phyloP scores from a whole-genome alignment of 2,797 vertebrate species.

The Tokudaia tokunoshimensis region DNA sequence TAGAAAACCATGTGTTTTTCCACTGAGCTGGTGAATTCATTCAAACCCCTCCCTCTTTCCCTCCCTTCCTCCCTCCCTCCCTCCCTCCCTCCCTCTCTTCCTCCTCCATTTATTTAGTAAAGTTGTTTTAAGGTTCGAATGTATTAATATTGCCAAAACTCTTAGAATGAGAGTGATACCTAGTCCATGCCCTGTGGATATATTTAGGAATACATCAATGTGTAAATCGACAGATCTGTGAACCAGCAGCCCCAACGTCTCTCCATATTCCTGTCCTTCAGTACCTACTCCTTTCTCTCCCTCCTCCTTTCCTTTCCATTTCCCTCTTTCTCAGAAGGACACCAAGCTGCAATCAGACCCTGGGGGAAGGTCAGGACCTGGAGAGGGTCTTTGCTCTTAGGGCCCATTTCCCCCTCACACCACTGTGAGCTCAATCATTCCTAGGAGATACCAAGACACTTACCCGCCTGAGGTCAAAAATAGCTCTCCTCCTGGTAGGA shows the following conservation, averaged over 20 bases:
- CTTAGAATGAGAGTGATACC: not conserved
- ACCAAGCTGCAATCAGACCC: not conserved
- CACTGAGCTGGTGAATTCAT: not conserved
- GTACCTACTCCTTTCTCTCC: fast-evolving
- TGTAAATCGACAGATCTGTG: not conserved
- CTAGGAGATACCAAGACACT: constrained; percentile 56
- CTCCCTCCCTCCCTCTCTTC: too few species aligned
- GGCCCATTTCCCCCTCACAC: not conserved
- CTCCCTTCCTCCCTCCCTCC: too few species aligned
- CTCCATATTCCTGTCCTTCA: not conserved
- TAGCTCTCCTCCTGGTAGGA: not conserved
- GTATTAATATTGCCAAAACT: not conserved
- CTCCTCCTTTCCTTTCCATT: not conserved
- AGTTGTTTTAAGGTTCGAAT: not conserved
- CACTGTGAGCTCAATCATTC: not conserved
- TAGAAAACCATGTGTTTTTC: not conserved
- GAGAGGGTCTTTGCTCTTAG: not conserved
- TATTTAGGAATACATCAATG: not conserved
- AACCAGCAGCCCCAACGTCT: not conserved
- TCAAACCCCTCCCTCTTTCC: not conserved
- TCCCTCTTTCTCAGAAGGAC: not conserved
- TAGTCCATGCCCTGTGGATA: not conserved
- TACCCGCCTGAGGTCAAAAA: constrained; percentile 41
- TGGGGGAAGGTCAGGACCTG: not conserved
- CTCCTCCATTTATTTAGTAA: not conserved